Evolutionary conservation across 53 echinoderm and acorn worm genomes (phyloP).

Genomic region (Crossaster papposus): DNA sequence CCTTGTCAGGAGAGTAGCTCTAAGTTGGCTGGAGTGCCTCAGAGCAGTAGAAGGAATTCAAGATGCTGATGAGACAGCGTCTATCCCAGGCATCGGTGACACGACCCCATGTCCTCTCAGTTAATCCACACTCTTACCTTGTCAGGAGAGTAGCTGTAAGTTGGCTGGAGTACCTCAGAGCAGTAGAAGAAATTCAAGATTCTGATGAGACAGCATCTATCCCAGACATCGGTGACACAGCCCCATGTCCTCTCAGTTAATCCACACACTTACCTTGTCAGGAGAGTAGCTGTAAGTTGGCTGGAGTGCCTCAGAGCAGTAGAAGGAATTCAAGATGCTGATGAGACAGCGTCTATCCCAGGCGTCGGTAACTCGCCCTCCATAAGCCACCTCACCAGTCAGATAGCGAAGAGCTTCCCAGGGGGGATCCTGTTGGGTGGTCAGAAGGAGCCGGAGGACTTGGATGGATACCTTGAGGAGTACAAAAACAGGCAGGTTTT

Average conservation of each 20-base stretch:
- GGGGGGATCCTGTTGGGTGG: conserved; percentile 74
- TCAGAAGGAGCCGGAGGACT: conserved; percentile 83
- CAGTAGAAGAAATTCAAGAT: too few relatives aligned
- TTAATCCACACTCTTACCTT: too few relatives aligned
- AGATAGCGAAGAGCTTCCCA: conserved; percentile 96
- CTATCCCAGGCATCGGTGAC: too few relatives aligned
- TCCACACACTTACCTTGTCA: conserved; percentile 69
- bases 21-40: too few relatives aligned
- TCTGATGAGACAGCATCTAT: conserved; percentile 84
- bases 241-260: too few relatives aligned
- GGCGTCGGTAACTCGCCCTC: conserved; percentile 95
- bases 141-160: too few relatives aligned
- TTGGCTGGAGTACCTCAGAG: too few relatives aligned
- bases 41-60: too few relatives aligned
- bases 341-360: conserved; percentile 91
- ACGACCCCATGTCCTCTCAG: too few relatives aligned
- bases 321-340: conserved; percentile 92
- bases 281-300: conserved; percentile 93
- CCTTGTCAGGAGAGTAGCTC: too few relatives aligned
- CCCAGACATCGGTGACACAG: conserved; percentile 94
- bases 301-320: conserved; percentile 79
- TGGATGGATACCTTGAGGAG: conserved; percentile 84
- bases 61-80: too few relatives aligned
- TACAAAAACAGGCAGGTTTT: background rate
- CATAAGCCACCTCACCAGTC: conserved; percentile 95